phyloP scores from a whole-genome alignment of 2,888 invertebrate species.

The Drosophila demipolita region DNA sequence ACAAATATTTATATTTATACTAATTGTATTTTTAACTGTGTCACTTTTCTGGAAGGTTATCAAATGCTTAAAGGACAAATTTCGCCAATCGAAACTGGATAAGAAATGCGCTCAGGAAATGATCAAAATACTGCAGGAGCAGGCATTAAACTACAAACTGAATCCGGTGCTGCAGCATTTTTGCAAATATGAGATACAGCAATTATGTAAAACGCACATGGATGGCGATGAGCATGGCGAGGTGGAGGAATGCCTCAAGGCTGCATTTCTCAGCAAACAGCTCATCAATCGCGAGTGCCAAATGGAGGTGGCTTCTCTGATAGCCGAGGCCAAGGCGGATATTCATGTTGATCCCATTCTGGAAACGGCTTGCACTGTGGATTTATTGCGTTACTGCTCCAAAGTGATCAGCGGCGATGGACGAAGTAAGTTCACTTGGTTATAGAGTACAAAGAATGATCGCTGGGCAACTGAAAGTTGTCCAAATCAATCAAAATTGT shows the following conservation, averaged over 20 bases:
- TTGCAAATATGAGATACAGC: conserved; percentile 91
- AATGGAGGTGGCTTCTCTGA: conserved; percentile 93
- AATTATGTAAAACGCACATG: conserved; percentile 86
- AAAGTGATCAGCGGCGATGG: conserved; percentile 95
- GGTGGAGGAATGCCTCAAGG: conserved; percentile 96
- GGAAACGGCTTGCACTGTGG: conserved; percentile 94
- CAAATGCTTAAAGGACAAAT: conserved; percentile 92
- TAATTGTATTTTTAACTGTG: neutral
- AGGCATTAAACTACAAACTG: conserved; percentile 95
- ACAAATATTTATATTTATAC: neutral
- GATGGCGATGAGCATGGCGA: conserved; percentile 85
- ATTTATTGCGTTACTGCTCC: conserved; percentile 92
- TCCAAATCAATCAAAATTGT: neutral
- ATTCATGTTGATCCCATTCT: conserved; percentile 97
- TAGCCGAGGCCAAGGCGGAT: conserved; percentile 96
- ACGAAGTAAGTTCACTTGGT: conserved; percentile 88
- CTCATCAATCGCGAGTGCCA: conserved; percentile 91
- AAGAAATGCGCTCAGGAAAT: conserved; percentile 93
- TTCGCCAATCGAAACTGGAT: conserved; percentile 90
- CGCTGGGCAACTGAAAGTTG: neutral
- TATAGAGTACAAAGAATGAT: neutral
- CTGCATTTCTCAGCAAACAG: conserved; percentile 90
- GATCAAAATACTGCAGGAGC: conserved; percentile 92
- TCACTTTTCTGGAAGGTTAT: conserved; percentile 85
- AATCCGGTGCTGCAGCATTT: conserved; percentile 94